A percentile compares a stretch with the other conserved stretches of the same genome.
These are phyloP conservation scores for Troides aeacus DNA, from an alignment of 2,888 invertebrate genomes.

Conservation along the genomic window DNA sequence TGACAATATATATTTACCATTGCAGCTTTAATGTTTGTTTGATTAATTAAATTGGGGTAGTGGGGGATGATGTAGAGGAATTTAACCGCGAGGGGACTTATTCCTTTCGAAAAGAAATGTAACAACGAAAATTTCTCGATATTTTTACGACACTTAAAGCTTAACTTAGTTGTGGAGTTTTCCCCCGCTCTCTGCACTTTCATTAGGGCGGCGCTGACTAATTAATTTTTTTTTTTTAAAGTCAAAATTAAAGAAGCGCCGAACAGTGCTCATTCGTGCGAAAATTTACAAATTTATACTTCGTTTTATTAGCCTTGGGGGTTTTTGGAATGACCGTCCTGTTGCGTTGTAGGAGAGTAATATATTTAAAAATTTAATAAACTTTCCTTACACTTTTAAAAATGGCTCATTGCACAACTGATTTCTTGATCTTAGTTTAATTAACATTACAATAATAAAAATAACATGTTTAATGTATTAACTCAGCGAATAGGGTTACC, in stretches of 20 bases:
- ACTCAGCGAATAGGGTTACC: no score
- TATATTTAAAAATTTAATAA: slow-evolving; percentile 24
- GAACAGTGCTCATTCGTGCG: slow-evolving; percentile 58
- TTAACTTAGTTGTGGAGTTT: slow-evolving; percentile 40
- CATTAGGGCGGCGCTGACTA: slow-evolving; percentile 59
- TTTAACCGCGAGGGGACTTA: slow-evolving; percentile 39
- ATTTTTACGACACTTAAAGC: slow-evolving; percentile 47
- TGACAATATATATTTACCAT: neutral
- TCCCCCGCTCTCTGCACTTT: slow-evolving; percentile 47
- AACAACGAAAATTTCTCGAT: slow-evolving; percentile 40
- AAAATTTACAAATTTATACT: slow-evolving; percentile 68
- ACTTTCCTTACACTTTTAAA: slow-evolving; percentile 9
- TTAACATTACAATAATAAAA: no score
- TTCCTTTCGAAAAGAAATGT: slow-evolving; percentile 41
- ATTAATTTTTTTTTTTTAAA: slow-evolving; percentile 69
- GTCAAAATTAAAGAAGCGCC: slow-evolving; percentile 52
- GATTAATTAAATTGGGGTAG: slow-evolving; percentile 12
- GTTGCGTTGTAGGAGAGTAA: slow-evolving; percentile 34
- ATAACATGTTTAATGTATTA: no score
- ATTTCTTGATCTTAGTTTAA: no score
- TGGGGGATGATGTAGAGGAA: slow-evolving; percentile 11
- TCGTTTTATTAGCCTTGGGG: slow-evolving; percentile 62
- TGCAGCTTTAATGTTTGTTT: neutral
- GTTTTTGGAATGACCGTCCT: slow-evolving; percentile 57
- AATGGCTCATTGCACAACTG: neutral